Conservation (phyloP, 2,797 vertebrate genomes). For the Melanotaenia nigrans region DNA sequence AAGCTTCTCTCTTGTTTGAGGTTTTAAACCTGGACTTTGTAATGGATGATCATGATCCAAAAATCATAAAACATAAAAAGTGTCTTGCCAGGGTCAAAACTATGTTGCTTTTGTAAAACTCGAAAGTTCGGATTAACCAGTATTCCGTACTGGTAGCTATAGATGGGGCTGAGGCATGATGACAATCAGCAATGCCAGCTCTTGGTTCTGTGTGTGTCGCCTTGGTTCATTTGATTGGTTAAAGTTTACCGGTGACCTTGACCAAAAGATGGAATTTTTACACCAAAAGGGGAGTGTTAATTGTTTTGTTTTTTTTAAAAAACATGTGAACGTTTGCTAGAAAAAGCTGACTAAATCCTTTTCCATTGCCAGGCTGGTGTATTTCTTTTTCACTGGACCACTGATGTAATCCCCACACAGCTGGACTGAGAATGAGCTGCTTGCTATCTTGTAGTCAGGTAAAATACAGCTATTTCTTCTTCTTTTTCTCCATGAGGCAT, state of each 20-base stretch:
- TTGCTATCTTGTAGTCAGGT: neutral
- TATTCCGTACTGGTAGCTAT: neutral
- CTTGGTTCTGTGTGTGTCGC: neutral
- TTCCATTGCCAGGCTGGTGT: neutral
- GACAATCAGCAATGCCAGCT: neutral
- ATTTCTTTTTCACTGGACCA: neutral
- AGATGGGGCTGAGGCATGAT: neutral
- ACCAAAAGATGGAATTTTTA: neutral
- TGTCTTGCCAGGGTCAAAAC: neutral
- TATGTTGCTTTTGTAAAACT: neutral
- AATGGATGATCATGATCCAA: neutral
- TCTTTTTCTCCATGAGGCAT: no score
- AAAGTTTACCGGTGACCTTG: neutral
- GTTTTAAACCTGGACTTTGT: neutral
- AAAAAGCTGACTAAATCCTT: neutral
- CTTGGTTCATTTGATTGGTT: neutral
- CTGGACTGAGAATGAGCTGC: neutral
- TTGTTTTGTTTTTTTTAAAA: neutral
- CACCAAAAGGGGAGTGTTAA: neutral
- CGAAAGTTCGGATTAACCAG: neutral
- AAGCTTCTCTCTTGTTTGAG: neutral
- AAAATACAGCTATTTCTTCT: neutral
- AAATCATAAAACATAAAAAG: neutral
- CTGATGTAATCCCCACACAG: neutral
- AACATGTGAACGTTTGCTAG: neutral